Conservation (phyloP, 2,797 vertebrate genomes). For the Silurus lanzhouensis region DNA sequence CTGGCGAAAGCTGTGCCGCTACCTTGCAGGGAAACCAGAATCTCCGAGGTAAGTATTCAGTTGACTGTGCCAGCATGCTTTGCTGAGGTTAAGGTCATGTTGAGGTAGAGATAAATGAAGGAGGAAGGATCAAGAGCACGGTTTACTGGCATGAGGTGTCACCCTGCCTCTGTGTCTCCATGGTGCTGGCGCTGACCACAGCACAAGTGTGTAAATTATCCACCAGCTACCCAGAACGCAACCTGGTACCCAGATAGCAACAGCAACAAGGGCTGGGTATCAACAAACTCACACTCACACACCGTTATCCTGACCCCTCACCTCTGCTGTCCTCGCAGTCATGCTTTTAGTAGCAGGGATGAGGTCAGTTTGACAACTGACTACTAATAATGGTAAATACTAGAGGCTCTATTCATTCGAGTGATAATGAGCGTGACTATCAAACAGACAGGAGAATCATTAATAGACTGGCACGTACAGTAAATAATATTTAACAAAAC, state of each 20-base stretch:
- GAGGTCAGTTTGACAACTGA: slow-evolving; percentile 18
- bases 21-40: slow-evolving; percentile 26
- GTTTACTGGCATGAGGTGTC: slow-evolving; percentile 44
- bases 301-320: slow-evolving; percentile 45
- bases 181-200: slow-evolving; percentile 46
- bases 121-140: slow-evolving; percentile 14
- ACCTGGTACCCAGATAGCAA: slow-evolving; percentile 40
- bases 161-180: slow-evolving; percentile 49
- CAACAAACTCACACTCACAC: slow-evolving; percentile 44
- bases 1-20: slow-evolving; percentile 4
- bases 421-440: slow-evolving; percentile 33
- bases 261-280: slow-evolving; percentile 25
- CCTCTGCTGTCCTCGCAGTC: slow-evolving; percentile 31
- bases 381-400: slow-evolving; percentile 36
- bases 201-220: slow-evolving; percentile 47
- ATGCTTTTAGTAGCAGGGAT: slow-evolving; percentile 25
- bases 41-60: slow-evolving; percentile 39
- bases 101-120: slow-evolving; percentile 15
- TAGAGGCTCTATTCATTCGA: slow-evolving; percentile 20
- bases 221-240: slow-evolving; percentile 42
- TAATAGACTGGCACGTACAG: background rate
- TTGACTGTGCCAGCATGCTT: slow-evolving; percentile 34
- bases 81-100: slow-evolving; percentile 35
- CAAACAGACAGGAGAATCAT: slow-evolving; percentile 41
- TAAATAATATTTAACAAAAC: slow-evolving; percentile 39